Evolutionary conservation across 2,888 invertebrate species (phyloP).

Genomic region (Stictocephala bisonia): DNA sequence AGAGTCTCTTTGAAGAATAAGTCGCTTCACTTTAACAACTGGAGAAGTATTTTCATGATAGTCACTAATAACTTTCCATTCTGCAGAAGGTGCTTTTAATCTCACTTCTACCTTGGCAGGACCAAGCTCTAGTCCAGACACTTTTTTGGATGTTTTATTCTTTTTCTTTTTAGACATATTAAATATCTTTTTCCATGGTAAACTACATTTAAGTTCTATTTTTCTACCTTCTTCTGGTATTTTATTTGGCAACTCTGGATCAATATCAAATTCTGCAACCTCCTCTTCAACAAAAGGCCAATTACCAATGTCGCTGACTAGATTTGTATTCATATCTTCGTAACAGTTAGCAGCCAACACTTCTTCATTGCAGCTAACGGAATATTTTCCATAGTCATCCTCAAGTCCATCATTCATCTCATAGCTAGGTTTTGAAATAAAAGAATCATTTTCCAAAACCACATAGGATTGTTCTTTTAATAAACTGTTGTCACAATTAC

Average conservation of each 20-base stretch:
- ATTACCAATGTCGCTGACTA: constrained; percentile 38
- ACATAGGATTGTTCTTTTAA: neutral
- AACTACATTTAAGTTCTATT: constrained; percentile 43
- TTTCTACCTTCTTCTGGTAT: constrained; percentile 35
- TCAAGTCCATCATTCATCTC: neutral
- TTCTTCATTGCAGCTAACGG: neutral
- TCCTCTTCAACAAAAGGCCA: constrained; percentile 45
- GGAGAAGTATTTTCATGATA: constrained; percentile 40
- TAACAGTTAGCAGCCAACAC: constrained; percentile 23
- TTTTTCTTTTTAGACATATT: constrained; percentile 44
- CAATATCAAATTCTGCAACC: constrained; percentile 29
- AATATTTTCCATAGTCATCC: neutral
- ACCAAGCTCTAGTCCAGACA: constrained; percentile 44
- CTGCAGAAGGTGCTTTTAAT: constrained; percentile 38
- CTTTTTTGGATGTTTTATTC: constrained; percentile 8
- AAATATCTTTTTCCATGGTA: constrained; percentile 48
- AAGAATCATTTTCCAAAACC: neutral
- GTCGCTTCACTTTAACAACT: constrained; percentile 44
- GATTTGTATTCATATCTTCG: constrained; percentile 38
- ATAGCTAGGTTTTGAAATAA: neutral
- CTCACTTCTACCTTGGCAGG: constrained; percentile 48
- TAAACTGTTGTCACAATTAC: neutral
- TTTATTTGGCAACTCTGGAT: constrained; percentile 18
- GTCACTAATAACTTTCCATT: constrained; percentile 45
- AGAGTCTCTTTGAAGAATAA: constrained; percentile 46